Base-by-base conservation (phyloP, 2,113 vertebrate species). In the Girardinichthys multiradiatus region DNA sequence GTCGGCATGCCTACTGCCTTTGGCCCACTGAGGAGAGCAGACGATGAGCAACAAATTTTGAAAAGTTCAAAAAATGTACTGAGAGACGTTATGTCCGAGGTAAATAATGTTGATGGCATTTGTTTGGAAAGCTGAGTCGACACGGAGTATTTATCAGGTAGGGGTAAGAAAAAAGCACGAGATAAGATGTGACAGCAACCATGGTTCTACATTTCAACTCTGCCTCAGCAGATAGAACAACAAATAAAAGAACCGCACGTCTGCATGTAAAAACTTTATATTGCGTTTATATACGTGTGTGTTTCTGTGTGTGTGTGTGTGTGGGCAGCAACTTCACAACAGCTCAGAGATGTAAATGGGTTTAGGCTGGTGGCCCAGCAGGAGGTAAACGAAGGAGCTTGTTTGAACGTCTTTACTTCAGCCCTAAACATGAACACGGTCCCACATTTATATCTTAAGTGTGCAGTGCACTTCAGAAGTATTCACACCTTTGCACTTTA, bases 311-410 rank as follows among this genome's bases (percentile, higher is more conserved):
- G 54, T 27, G 31, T 60, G 60, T 30, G 51, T 13, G 33, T 4
- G 60, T 28, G 26, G 21, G 8, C 6, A 12, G 30, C 64, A 67
- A 60, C 57, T 58, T 71, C 54, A 68, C 29, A 59, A 12, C 2
- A 1, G 61, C 79, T 82, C 70, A 83, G 65, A 64, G 81, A 73
- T 73, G 59, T 81, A 85, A 83, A 86, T 83, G 85, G 87, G 78
- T 86, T 84, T 80, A 74, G 58, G 62, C 68, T 70, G 68, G 68
- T 78, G 66, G 51, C 85, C 35, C 74, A 76, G 71, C 65, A 69
- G 85, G 85, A 30, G 74, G 83, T 82, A 71, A 86, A 74, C 37
- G 27, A 54, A 85, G 75, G 82, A 88, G 87, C 77, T 86, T 86
- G 59, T 84, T 72, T 81, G 70, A 77, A 74, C 66, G 70, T 60